Evolutionary conservation across 2,888 invertebrate genomes (phyloP).

Genomic region (Eulithis testata): DNA sequence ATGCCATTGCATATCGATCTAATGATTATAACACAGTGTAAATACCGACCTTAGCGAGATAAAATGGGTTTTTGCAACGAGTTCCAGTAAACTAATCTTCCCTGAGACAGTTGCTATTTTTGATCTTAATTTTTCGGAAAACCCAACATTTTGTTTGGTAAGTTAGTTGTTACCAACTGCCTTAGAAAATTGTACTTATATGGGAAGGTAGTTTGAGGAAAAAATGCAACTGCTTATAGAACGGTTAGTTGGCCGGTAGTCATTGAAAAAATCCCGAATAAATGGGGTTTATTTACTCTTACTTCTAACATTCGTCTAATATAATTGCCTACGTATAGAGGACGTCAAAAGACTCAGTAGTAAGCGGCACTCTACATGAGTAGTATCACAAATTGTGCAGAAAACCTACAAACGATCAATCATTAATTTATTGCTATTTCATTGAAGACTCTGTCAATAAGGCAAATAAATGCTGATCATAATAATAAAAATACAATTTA

Average conservation of each 20-base stretch:
- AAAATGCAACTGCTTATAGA: neutral
- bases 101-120: neutral
- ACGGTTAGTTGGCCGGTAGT: conserved; percentile 2
- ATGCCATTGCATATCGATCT: conserved; percentile 35
- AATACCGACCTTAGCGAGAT: conserved; percentile 53
- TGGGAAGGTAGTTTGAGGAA: conserved; percentile 3
- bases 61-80: conserved; percentile 22
- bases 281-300: conserved; percentile 77
- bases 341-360: conserved; percentile 78
- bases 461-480: conserved; percentile 72
- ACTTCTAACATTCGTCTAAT: conserved; percentile 77
- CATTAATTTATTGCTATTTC: conserved; percentile 78
- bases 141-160: neutral
- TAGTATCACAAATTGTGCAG: conserved; percentile 80
- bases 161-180: neutral
- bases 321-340: conserved; percentile 80
- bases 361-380: conserved; percentile 76
- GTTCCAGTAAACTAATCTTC: neutral
- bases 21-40: conserved; percentile 41
- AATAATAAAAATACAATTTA: conserved; percentile 35
- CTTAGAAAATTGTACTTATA: neutral
- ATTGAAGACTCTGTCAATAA: conserved; percentile 71
- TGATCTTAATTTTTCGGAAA: neutral
- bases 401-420: conserved; percentile 72
- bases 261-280: conserved; percentile 17